Percentiles rank a stretch among this genome's conserved stretches.
phyloP scores from a whole-genome alignment of 2,113 vertebrate genomes.

The Prinia subflava region DNA sequence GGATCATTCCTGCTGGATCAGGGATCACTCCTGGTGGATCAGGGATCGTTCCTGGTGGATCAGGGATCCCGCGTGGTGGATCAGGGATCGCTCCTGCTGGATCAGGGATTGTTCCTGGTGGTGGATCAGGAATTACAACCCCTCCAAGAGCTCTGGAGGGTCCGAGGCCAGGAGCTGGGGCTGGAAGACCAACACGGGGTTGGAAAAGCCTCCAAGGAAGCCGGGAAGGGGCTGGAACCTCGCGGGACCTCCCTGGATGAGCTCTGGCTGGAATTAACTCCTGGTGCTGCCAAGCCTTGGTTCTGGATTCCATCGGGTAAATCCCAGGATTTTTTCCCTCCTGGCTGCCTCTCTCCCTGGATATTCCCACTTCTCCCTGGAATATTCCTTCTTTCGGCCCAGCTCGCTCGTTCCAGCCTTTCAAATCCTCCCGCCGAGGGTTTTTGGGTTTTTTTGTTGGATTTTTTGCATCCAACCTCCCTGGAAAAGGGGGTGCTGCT shows the following conservation, averaged over 20 bases:
- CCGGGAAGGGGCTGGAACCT: not conserved
- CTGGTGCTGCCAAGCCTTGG: not conserved
- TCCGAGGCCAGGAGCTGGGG: accelerated
- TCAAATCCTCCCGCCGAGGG: not conserved
- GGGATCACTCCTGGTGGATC: too few species aligned
- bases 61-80: not conserved
- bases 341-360: not conserved
- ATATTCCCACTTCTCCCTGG: not conserved
- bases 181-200: not conserved
- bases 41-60: too few species aligned
- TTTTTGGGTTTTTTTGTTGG: accelerated
- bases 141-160: not conserved
- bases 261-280: accelerated
- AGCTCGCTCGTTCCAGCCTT: accelerated
- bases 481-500: not conserved
- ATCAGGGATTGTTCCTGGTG: not conserved
- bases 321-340: not conserved
- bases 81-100: not conserved
- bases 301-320: not conserved
- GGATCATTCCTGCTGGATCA: too few species aligned
- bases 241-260: not conserved
- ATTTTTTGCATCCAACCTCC: not conserved
- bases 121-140: not conserved
- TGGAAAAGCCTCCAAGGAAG: not conserved
- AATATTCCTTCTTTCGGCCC: not conserved